Base-by-base conservation (phyloP, 2,797 vertebrate species). In the Anabacerthia variegaticeps region DNA sequence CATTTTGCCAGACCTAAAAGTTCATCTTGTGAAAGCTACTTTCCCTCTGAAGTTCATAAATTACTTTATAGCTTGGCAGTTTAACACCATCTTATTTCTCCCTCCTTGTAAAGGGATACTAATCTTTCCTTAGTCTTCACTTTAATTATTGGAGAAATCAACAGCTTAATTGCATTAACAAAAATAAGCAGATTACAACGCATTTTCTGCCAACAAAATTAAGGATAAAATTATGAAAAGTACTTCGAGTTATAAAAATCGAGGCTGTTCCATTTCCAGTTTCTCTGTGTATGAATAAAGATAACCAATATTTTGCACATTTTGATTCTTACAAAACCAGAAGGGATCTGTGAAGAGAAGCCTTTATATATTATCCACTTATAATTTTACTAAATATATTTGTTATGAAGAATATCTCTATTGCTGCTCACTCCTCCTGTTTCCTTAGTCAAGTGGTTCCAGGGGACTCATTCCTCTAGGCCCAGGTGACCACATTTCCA, bases 201-300 rank as follows among this genome's bases (percentile, higher is more conserved):
- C 8, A 37, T 59, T 77, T 10, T 52, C 27, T 24, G n/a, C 21
- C 26, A 36, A 61, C 21, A 83, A 76, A 80, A 76, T 24, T 71
- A 88, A 62, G 3, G 3, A 48, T 28, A 63, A 74, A 87, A 79
- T 43, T 7, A 46, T 14, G 8, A 77, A 30, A 32, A 51, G 4
- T 46, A 61, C n/a, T 73, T 56, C 28, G 21, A 79, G 17, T 41
- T 44, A 41, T 6, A 78, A 43, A 44, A 77, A 52, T 4, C 10
- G 7, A 51, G 1, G 0, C 1, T 56, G 46, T 69, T 30, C 13
- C 1, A 12, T 21, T 87, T 67, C 44, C 13, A 46, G 32, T 71
- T 79, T 43, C 24, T 15, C 19, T 21, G 7, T 36, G 3, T 36
- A 61, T 28, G 6, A 88, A 56, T 12, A 69, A 7, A 49, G 34